Base-by-base conservation (phyloP, 2,888 invertebrate species). In the Ophion ellenae region DNA sequence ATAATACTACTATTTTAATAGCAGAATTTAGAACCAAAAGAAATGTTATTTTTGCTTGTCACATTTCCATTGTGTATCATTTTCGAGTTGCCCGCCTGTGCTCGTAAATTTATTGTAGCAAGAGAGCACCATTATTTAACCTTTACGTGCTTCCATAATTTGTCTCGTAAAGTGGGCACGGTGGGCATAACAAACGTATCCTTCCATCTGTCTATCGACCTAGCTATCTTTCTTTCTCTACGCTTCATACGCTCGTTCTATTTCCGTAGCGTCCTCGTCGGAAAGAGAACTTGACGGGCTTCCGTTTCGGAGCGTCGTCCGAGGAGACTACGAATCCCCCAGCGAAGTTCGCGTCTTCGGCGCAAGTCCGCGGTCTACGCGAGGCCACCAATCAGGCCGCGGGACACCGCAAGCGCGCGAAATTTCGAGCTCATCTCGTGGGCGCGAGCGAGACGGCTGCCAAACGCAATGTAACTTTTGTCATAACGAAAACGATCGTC, bases 221-320 rank as follows among this genome's bases (percentile, higher is more conserved):
- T 53, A 53, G 11, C 53, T 53, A 17, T 53, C 2, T 53, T 17
- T 47, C 47, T 47, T 10, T 53, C 53, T 53, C 14, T 17, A 17
- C 53, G 53, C 73, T 67, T 47, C 45, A 11, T 11, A 45, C 6
- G 28, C 63, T 75, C 74, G 47, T 63, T 67, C 61, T 67, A 74
- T 47, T 66, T 20, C 14, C 47, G 47, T 70, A 24, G 20, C 57
- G 53, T 36, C 4, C 75, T 70, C 40, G 47, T 66, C 53, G 81
- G 57, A 78, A 66, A 69, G 59, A 63, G 64, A n/a, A 59, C 73
- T 73, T 63, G 75, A 67, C 85, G 83, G 71, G 79, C 83, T 80
- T 85, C 85, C 80, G 83, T 85, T 83, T 83, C 80, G 67, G 77
- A 83, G 53, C 53, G 17, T 53, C 53, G 53, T 53, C 53, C 53